phyloP scores from a whole-genome alignment of 2,113 vertebrate genomes.

The Aspiorhynchus laticeps region DNA sequence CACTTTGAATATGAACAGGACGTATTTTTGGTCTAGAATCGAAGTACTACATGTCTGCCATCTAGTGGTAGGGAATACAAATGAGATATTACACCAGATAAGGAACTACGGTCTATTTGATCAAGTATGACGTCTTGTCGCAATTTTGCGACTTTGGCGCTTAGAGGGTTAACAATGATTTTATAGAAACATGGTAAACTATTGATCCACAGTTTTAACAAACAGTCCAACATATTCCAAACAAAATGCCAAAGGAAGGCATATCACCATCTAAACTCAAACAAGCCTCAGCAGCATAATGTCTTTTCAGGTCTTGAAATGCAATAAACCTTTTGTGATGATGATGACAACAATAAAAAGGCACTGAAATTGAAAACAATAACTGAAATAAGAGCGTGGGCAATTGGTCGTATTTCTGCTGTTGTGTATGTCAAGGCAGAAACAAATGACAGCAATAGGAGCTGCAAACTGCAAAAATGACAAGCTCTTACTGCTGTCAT shows the following conservation, averaged over 20 bases:
- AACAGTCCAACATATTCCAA: neutral
- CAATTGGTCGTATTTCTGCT: neutral
- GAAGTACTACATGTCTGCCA: too few relatives aligned
- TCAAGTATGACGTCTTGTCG: too few relatives aligned
- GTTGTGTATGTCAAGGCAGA: neutral
- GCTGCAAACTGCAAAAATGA: constrained; percentile 24
- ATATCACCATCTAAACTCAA: neutral
- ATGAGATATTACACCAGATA: too few relatives aligned
- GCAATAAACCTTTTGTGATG: neutral
- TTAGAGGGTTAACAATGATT: neutral
- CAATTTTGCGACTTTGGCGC: too few relatives aligned
- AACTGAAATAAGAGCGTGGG: neutral
- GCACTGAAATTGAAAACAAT: neutral
- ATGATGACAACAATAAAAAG: neutral
- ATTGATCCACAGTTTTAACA: neutral
- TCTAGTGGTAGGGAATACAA: too few relatives aligned
- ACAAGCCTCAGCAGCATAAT: neutral
- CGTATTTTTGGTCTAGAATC: too few relatives aligned
- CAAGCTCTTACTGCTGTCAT: constrained; percentile 1
- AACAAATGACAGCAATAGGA: neutral
- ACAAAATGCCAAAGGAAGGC: neutral
- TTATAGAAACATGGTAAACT: neutral
- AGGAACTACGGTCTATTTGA: too few relatives aligned
- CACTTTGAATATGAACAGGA: too few relatives aligned
- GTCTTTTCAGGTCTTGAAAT: neutral